phyloP scores from a whole-genome alignment of 2,888 invertebrate genomes.

The Agrilus biguttatus region DNA sequence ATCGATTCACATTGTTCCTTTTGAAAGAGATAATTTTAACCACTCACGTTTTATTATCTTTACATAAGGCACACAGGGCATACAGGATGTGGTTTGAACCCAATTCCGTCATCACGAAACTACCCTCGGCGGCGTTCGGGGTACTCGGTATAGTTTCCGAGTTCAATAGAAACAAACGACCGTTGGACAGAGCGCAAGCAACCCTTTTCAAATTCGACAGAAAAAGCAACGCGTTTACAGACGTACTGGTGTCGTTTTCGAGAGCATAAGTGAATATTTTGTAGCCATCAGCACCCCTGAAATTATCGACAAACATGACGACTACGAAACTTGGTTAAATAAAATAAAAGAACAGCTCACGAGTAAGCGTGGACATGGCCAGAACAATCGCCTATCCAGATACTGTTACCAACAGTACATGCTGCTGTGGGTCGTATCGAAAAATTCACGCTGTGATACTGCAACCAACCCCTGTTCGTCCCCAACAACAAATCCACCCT shows the following conservation, averaged over 20 bases:
- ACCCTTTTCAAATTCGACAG: conserved; percentile 54
- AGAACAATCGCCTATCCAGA: conserved; percentile 84
- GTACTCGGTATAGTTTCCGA: conserved; percentile 43
- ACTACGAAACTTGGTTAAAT: not conserved
- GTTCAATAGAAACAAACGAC: conserved; percentile 59
- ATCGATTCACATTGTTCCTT: no score
- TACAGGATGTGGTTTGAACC: conserved; percentile 54
- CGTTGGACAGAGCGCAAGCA: conserved; percentile 69
- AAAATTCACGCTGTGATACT: conserved; percentile 41
- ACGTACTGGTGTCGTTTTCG: conserved; percentile 50
- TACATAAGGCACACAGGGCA: conserved; percentile 47
- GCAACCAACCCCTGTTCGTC: conserved; percentile 42
- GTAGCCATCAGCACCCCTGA: conserved; percentile 39
- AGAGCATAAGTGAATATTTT: conserved; percentile 49
- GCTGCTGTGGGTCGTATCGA: conserved; percentile 51
- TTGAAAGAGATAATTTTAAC: not conserved
- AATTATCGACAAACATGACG: conserved; percentile 4
- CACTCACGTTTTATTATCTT: conserved; percentile 26
- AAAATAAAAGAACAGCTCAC: conserved; percentile 30
- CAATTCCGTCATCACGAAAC: conserved; percentile 64
- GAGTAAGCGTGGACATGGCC: conserved; percentile 77
- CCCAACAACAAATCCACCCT: conserved; percentile 45
- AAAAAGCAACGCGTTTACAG: conserved; percentile 53
- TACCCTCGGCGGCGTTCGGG: conserved; percentile 53
- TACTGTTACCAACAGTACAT: conserved; percentile 57